Base-by-base conservation (phyloP, 2,888 invertebrate genomes). In the Thalpophila matura region DNA sequence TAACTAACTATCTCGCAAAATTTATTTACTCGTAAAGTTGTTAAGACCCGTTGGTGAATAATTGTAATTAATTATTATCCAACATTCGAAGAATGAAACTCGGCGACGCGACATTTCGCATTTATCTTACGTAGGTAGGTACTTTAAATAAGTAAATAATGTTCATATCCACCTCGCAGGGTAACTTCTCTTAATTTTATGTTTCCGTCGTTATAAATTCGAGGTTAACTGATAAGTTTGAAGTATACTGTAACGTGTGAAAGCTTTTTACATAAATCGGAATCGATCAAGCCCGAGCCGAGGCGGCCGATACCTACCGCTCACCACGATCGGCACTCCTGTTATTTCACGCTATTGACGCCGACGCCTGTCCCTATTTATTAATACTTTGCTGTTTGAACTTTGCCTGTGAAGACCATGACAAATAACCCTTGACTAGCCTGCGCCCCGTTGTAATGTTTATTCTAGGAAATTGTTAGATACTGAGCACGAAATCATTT, bases 271-370 rank as follows among this genome's bases (percentile, higher is more conserved):
- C 59, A 46, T 68, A 74, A 77, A 74, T 74, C 59, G 71, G 64
- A 50, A 64, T 71, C 67, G 74, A 77, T 77, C 62, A 74, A 58
- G 60, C 57, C 70, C 65, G 64, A 72, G 66, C 63, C 79, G 74
- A 80, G 79, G 79, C 76, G 79, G 73, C 69, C 76, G 72, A 53
- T 68, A 61, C 78, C 63, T 56, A 59, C 56, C 68, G 65, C 64
- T 78, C 49, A 53, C 71, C 72, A 81, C 78, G 72, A 81, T 80
- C 77, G 82, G 69, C 79, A 86, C 87, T 88, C 85, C 86, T 87
- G 85, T 89, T 89, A 90, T 89, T 91, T 89, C 81, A 76, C 84
- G 84, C 82, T 82, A 86, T 90, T 86, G 86, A 86, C 81, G 82
- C 81, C 80, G 80, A 82, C 77, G 81, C 78, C 82, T 79, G 69